Base-by-base conservation (phyloP, 2,888 invertebrate genomes). In the Noctuana brunneofusca region DNA sequence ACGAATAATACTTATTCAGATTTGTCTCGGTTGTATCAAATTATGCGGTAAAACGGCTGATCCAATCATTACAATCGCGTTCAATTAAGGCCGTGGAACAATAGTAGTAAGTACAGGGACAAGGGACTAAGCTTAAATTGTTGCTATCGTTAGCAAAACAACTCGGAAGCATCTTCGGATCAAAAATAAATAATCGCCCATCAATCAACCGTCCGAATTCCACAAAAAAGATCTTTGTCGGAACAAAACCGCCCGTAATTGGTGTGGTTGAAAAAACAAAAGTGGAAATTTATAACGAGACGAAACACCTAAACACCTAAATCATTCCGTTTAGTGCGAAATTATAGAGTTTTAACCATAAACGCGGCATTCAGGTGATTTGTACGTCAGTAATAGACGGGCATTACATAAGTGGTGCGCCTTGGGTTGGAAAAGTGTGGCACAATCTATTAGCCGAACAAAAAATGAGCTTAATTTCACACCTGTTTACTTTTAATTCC, bases 281-380 rank as follows among this genome's bases (percentile, higher is more conserved):
- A 87, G 86, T 87, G 81, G 81, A 85, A 86, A 86, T 87, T 86
- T 87, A 83, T 89, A 88, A 91, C 88, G 80, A 89, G 87, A 86
- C 71, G 81, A 85, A 87, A 87, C 80, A 80, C 78, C 72, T 81
- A 85, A 87, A 87, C 80, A 80, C 78, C 79, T 80, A 84, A 89
- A 89, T 91, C 89, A 87, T 86, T 80, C 83, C 81, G 83, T 89
- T 90, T 88, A 89, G 89, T 88, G 90, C 88, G 66, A 89, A 90
- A 91, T 91, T 91, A 89, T 87, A 86, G 86, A 84, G 78, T 87
- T 88, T 84, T 84, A 86, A 38, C 30, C 32, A 56, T 63, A 63
- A 63, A 85, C 80, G 81, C 73, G 75, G 74, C 85, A 87, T 89
- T 90, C 89, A 88, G 84, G 81, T 79, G 85, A 83, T 84, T 80